A percentile compares a stretch with the other conserved stretches of the same genome.
These are phyloP conservation scores for Patiria miniata DNA, from an alignment of 35 echinoderm and acorn worm genomes.

Conservation along the genomic window DNA sequence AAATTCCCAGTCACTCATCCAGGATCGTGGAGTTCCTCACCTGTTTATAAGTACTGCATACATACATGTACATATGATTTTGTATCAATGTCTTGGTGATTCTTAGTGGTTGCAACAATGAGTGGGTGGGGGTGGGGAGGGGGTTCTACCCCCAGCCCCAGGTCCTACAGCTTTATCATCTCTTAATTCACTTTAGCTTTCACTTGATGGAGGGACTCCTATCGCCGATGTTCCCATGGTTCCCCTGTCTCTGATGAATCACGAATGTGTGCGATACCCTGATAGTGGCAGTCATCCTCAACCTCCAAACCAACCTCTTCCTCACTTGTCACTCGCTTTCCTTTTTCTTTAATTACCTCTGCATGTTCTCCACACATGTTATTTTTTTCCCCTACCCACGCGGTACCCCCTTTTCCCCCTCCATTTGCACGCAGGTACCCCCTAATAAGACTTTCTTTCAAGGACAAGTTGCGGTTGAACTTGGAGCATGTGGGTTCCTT, in stretches of 20 bases:
- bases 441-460: background rate
- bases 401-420: background rate
- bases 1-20: no score
- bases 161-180: no score
- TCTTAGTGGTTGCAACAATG: no score
- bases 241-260: background rate
- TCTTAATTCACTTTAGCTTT: no score
- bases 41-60: no score
- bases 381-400: background rate
- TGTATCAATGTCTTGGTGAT: no score
- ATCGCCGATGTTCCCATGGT: no score
- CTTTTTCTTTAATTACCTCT: background rate
- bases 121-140: no score
- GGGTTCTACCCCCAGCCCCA: no score
- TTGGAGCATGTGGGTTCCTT: background rate
- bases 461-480: background rate
- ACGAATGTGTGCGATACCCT: background rate
- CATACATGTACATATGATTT: no score
- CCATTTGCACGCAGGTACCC: conserved; percentile 1
- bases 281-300: background rate
- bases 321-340: conserved; percentile 19
- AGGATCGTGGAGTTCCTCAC: no score
- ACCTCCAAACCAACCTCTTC: conserved; percentile 9
- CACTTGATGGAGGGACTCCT: no score
- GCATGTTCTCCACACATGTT: background rate